Conservation (phyloP, 2,888 invertebrate species). For the Drosophila maculinotata region DNA sequence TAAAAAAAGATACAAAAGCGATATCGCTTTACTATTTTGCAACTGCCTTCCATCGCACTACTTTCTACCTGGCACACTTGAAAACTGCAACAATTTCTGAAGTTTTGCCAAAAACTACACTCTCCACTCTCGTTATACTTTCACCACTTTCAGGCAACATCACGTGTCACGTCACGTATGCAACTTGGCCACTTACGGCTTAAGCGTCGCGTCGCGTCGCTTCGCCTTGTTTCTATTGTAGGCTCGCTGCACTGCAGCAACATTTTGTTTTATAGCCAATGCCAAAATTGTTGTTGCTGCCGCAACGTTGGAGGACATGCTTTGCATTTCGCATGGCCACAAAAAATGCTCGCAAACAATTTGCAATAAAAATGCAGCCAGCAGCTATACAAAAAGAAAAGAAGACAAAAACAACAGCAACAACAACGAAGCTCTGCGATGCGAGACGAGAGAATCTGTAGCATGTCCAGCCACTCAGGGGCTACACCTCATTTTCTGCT, state of each 20-base stretch:
- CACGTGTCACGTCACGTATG: constrained; percentile 58
- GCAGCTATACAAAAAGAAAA: constrained; percentile 14
- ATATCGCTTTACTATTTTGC: no score
- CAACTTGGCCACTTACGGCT: constrained; percentile 28
- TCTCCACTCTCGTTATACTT: constrained; percentile 19
- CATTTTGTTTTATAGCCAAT: constrained; percentile 64
- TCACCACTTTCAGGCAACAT: constrained; percentile 17
- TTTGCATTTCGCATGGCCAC: constrained; percentile 68
- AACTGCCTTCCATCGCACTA: no score
- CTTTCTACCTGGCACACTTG: background rate
- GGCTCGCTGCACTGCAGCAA: constrained; percentile 64
- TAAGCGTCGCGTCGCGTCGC: constrained; percentile 7
- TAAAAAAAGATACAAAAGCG: no score
- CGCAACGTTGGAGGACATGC: constrained; percentile 58
- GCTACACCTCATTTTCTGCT: constrained; percentile 9
- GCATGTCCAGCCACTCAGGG: constrained; percentile 65
- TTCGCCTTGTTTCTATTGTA: constrained; percentile 31
- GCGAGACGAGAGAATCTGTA: constrained; percentile 45
- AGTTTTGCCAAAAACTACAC: constrained; percentile 5
- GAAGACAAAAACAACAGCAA: constrained; percentile 14
- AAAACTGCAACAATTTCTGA: background rate
- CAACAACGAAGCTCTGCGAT: constrained; percentile 22
- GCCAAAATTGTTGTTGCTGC: constrained; percentile 26
- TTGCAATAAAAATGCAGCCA: constrained; percentile 72
- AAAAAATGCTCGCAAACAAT: constrained; percentile 67